Evolutionary conservation across 1,140 invertebrate genomes (phyloP), one percentile per base, ranked within the genome.

Genomic region (Dufourea novaeangliae): DNA sequence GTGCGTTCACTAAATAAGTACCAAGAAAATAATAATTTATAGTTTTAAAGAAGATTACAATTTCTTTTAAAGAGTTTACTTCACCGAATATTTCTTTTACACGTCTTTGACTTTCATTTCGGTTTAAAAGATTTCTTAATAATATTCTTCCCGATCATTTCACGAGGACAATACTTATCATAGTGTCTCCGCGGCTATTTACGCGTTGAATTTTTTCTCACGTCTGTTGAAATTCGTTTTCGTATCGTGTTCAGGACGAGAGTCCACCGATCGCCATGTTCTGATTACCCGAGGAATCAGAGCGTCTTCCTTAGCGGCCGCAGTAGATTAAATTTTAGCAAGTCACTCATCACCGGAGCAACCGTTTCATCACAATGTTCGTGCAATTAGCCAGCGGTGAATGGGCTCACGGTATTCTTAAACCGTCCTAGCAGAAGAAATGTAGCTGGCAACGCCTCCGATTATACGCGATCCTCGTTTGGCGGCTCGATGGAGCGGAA

Each of bases 281-380:
- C 83, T 85, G 80, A 85, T 85, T 85, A 78, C 71, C 54, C 8
- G 83, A 76, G 83, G 84, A 85, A 85, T 85, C 75, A 85, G 84
- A 85, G 84, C 84, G 79, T 85, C 37, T 44, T 79, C 71, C 37
- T 32, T 54, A 32, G 11, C 56, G 73, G 71, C 69, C 68, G 68
- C 54, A 64, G 74, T 56, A 70, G 66, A 85, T 85, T 70, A 80
- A 50, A 78, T 78, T 84, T 84, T 75, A 52, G 67, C 83, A 17
- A 85, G 75, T 82, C 79, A 79, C 71, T 59, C n/a, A 11, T 59
- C 57, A 82, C 32, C 52, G 10, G 12, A 12, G 59, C 61, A 54
- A 67, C 29, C 57, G 37, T 41, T 62, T 54, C 67, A 71, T 73
- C 71, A 63, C 44, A 25, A 56, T 69, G 63, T 17, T 57, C 44